These are phyloP conservation scores for Eriosoma lanigerum DNA, from an alignment of 1,140 invertebrate species.

Conservation along the genomic window DNA sequence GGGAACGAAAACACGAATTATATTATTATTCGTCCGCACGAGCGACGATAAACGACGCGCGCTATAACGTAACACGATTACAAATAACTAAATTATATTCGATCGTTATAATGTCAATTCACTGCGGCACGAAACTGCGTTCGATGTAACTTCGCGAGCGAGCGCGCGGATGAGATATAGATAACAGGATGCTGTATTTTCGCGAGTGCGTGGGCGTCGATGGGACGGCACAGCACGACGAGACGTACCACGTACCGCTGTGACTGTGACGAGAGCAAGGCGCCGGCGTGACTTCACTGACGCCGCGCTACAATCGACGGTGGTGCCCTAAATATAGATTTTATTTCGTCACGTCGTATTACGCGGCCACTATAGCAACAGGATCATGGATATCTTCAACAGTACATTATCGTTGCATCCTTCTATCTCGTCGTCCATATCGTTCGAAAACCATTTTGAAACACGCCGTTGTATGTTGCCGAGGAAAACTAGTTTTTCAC, in stretches of 20 bases:
- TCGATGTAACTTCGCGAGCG: not conserved
- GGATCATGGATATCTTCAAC: no score
- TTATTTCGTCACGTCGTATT: not conserved
- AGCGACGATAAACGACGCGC: not conserved
- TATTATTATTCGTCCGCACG: no score
- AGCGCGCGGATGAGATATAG: not conserved
- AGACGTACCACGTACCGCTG: not conserved
- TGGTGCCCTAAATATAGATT: slow-evolving; percentile 39
- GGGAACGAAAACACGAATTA: no score
- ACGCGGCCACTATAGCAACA: not conserved
- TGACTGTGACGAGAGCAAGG: not conserved
- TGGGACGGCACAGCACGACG: not conserved
- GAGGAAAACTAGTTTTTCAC: no score
- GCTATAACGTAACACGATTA: no score
- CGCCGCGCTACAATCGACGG: not conserved
- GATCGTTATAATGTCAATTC: no score
- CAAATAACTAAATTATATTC: no score
- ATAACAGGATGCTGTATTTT: slow-evolving; percentile 26
- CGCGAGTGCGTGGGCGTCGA: not conserved
- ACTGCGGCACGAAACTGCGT: no score
- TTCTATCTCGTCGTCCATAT: no score
- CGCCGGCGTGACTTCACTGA: slow-evolving; percentile 1
- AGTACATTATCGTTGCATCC: no score
- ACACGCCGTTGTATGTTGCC: no score
- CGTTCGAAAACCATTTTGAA: no score